phyloP scores from a whole-genome alignment of 2,797 vertebrate genomes.

The Amphiprion clarkii region DNA sequence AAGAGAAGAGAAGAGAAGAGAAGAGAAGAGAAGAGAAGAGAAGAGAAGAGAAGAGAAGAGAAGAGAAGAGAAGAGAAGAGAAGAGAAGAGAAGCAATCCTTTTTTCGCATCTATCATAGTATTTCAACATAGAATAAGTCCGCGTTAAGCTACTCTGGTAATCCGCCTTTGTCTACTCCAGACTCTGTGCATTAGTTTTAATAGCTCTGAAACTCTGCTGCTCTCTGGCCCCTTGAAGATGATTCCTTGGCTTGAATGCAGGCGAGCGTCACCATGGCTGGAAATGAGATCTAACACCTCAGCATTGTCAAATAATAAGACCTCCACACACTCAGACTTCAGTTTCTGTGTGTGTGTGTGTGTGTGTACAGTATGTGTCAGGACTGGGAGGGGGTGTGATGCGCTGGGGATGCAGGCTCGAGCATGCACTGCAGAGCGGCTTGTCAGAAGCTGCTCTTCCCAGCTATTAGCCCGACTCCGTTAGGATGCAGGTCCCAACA shows the following conservation, averaged over 20 bases:
- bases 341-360: slow-evolving; percentile 13
- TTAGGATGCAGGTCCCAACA: slow-evolving; percentile 85
- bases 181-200: slow-evolving; percentile 69
- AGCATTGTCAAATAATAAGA: slow-evolving; percentile 75
- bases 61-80: slow-evolving; percentile 1
- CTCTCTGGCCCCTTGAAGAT: slow-evolving; percentile 50
- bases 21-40: slow-evolving; percentile 1
- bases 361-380: slow-evolving; percentile 55
- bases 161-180: slow-evolving; percentile 65
- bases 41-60: neutral
- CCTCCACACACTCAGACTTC: slow-evolving; percentile 46
- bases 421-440: slow-evolving; percentile 72
- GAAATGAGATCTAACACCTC: slow-evolving; percentile 88
- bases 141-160: slow-evolving; percentile 52
- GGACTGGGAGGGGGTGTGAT: slow-evolving; percentile 48
- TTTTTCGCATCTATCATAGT: slow-evolving; percentile 30
- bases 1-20: neutral
- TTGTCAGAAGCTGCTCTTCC: slow-evolving; percentile 81
- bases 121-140: slow-evolving; percentile 61
- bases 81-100: too few species aligned
- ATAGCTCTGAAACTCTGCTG: slow-evolving; percentile 53
- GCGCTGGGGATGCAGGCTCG: slow-evolving; percentile 66
- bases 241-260: slow-evolving; percentile 67
- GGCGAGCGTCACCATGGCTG: slow-evolving; percentile 72
- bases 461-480: slow-evolving; percentile 82